Conservation (phyloP, 2,888 invertebrate genomes). For the Pycnomerus fuliginosus region DNA sequence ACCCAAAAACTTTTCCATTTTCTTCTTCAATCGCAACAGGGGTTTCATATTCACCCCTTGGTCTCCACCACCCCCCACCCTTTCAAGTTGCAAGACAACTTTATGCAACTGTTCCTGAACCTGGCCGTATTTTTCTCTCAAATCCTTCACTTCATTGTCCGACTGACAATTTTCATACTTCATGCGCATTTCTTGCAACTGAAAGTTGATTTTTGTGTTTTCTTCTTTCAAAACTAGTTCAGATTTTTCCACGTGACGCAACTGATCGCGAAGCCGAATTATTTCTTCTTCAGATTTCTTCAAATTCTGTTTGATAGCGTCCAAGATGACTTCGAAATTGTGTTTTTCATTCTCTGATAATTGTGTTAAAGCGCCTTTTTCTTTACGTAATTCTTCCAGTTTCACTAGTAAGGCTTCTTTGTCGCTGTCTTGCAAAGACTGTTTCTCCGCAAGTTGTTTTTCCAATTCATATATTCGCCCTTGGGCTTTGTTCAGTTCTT, state of each 20-base stretch:
- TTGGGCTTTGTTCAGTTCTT: slow-evolving; percentile 38
- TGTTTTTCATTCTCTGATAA: slow-evolving; percentile 28
- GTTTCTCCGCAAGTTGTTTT: slow-evolving; percentile 28
- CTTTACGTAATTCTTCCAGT: slow-evolving; percentile 8
- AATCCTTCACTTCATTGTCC: slow-evolving; percentile 16
- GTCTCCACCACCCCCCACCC: slow-evolving; percentile 8
- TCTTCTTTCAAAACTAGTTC: slow-evolving; percentile 7
- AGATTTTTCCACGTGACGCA: slow-evolving; percentile 21
- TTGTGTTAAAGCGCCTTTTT: slow-evolving; percentile 7
- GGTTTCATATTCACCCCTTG: slow-evolving; percentile 10
- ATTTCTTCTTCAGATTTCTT: slow-evolving; percentile 24
- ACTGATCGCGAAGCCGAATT: slow-evolving; percentile 21
- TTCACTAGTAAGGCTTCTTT: slow-evolving; percentile 10
- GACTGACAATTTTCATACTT: slow-evolving; percentile 13
- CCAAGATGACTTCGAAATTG: slow-evolving; percentile 28
- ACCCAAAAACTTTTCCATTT: slow-evolving; percentile 27
- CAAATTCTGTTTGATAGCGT: slow-evolving; percentile 28
- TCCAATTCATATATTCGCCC: slow-evolving; percentile 33
- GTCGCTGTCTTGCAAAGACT: slow-evolving; percentile 24
- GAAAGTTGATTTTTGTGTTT: slow-evolving; percentile 11
- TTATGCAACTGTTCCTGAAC: slow-evolving; percentile 29
- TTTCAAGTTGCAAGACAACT: slow-evolving; percentile 29
- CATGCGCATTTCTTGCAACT: slow-evolving; percentile 10
- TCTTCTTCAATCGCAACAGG: slow-evolving; percentile 15
- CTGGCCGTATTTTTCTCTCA: slow-evolving; percentile 24